Evolutionary conservation across 2,888 invertebrate species (phyloP).

Genomic region (Mactromeris polynyma): DNA sequence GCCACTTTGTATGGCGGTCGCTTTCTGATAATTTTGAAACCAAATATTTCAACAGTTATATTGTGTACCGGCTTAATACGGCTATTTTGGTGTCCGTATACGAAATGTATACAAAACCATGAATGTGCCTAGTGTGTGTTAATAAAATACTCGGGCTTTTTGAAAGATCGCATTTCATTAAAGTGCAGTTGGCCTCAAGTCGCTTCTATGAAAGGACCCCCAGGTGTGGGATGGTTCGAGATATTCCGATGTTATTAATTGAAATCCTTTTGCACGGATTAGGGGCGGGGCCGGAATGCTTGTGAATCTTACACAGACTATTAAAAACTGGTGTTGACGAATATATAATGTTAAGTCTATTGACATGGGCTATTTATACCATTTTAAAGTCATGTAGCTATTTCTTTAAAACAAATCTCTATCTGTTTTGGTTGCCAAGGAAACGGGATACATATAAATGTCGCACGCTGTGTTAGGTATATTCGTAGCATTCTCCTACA

Average conservation of each 20-base stretch:
- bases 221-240: slow-evolving; percentile 43
- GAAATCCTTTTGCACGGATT: slow-evolving; percentile 32
- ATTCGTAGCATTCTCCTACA: too few relatives aligned
- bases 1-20: neutral
- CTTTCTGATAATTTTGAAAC: slow-evolving; percentile 4
- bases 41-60: slow-evolving; percentile 18
- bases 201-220: slow-evolving; percentile 23
- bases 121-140: slow-evolving; percentile 24
- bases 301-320: slow-evolving; percentile 6
- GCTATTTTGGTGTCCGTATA: slow-evolving; percentile 14
- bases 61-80: neutral
- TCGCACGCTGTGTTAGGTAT: neutral
- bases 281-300: slow-evolving; percentile 48
- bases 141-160: slow-evolving; percentile 31
- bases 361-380: slow-evolving; percentile 23
- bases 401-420: neutral
- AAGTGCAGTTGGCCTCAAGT: slow-evolving; percentile 26
- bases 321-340: slow-evolving; percentile 21
- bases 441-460: neutral
- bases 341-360: slow-evolving; percentile 25
- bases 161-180: slow-evolving; percentile 50
- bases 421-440: neutral
- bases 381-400: slow-evolving; percentile 19
- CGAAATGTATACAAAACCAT: neutral
- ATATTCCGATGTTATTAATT: slow-evolving; percentile 17